Percentiles rank a stretch among this genome's conserved stretches.
Conservation (phyloP, 2,888 invertebrate genomes). For the Lasioglossum malachurum region DNA sequence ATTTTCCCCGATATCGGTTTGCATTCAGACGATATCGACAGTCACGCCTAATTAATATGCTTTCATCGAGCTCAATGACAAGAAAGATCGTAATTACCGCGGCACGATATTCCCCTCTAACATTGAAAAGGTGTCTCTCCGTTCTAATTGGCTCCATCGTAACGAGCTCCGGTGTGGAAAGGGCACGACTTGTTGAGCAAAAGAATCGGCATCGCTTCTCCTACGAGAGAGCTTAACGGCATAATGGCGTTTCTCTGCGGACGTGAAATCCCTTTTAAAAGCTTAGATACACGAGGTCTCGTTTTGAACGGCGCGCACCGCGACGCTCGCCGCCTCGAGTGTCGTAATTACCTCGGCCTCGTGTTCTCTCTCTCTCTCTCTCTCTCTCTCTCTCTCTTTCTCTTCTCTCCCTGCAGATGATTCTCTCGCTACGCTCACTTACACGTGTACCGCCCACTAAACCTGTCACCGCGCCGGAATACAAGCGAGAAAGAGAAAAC, state of each 20-base stretch:
- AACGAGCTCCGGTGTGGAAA: slow-evolving; percentile 40
- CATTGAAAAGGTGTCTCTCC: slow-evolving; percentile 56
- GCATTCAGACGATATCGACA: slow-evolving; percentile 3
- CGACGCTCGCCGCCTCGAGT: slow-evolving; percentile 77
- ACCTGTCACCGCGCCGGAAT: slow-evolving; percentile 53
- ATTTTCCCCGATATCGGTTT: slow-evolving; percentile 7
- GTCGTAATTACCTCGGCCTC: slow-evolving; percentile 80
- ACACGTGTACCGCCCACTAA: slow-evolving; percentile 72
- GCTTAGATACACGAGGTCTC: slow-evolving; percentile 40
- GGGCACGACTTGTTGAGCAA: slow-evolving; percentile 58
- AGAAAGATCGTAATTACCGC: slow-evolving; percentile 48
- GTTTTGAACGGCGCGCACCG: slow-evolving; percentile 43
- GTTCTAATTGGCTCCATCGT: slow-evolving; percentile 61
- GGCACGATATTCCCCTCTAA: slow-evolving; percentile 27
- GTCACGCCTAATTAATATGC: slow-evolving; percentile 55
- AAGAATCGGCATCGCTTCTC: slow-evolving; percentile 56
- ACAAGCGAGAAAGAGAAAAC: slow-evolving; percentile 51
- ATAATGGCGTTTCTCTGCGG: slow-evolving; percentile 50
- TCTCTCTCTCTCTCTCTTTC: background rate
- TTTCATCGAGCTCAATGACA: slow-evolving; percentile 35
- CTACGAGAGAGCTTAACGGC: slow-evolving; percentile 30
- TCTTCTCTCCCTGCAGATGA: slow-evolving; percentile 1
- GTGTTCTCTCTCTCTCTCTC: slow-evolving; percentile 21
- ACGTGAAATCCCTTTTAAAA: slow-evolving; percentile 50
- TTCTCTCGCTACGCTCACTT: slow-evolving; percentile 68